These are phyloP conservation scores for Rhyzopertha dominica DNA, from an alignment of 1,140 invertebrate species.

Conservation along the genomic window DNA sequence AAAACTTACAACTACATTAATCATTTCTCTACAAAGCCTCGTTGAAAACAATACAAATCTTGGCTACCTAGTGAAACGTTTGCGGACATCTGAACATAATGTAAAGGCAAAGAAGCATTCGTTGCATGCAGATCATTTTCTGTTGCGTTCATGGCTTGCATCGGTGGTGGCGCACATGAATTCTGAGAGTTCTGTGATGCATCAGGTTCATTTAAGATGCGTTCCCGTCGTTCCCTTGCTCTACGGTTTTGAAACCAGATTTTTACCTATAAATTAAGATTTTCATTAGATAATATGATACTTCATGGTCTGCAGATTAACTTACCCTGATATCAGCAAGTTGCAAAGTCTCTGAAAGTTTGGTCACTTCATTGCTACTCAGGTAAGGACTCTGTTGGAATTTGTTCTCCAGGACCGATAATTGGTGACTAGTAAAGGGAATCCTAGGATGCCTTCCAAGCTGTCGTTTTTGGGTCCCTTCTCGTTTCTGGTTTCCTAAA, in stretches of 20 bases:
- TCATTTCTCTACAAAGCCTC: neutral
- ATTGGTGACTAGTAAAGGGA: conserved; percentile 51
- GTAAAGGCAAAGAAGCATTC: too few relatives aligned
- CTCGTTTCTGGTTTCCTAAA: conserved; percentile 36
- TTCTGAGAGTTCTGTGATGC: too few relatives aligned
- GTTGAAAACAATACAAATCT: neutral
- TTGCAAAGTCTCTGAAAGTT: conserved; percentile 45
- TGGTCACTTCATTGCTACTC: conserved; percentile 50
- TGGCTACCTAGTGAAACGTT: too few relatives aligned
- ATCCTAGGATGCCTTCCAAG: conserved; percentile 52
- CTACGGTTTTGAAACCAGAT: conserved; percentile 80
- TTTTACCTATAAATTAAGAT: conserved; percentile 57
- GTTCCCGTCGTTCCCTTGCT: conserved; percentile 64
- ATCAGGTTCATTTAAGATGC: too few relatives aligned
- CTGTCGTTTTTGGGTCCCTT: conserved; percentile 48
- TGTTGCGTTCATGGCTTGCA: too few relatives aligned
- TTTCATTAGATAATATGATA: conserved; percentile 5
- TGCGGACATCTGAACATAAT: too few relatives aligned
- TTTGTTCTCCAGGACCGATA: conserved; percentile 50
- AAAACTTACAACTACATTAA: neutral
- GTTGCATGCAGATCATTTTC: too few relatives aligned
- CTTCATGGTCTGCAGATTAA: conserved; percentile 1
- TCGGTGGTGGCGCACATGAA: too few relatives aligned
- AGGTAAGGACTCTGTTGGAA: conserved; percentile 51
- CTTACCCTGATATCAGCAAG: conserved; percentile 48